Evolutionary conservation across 2,888 invertebrate species (phyloP), one percentile per base, ranked within the genome.

Genomic region (Atrina japonica): DNA sequence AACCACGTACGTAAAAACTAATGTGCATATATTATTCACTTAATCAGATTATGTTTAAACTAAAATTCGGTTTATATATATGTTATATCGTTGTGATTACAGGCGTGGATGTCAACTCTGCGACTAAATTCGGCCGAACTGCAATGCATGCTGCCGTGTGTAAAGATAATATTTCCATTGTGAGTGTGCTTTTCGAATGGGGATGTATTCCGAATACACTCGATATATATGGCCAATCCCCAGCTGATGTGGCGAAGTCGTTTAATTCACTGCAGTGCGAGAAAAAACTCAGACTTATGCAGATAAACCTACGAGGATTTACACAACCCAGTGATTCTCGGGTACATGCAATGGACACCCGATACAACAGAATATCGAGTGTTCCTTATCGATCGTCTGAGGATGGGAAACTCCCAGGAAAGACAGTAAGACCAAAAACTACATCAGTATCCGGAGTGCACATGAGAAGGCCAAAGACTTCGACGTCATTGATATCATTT

Each of bases 71-170:
- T n/a, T n/a, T n/a, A n/a, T n/a, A n/a, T n/a, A n/a, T n/a, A n/a
- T n/a, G n/a, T n/a, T n/a, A n/a, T n/a, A n/a, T n/a, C n/a, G n/a
- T n/a, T n/a, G n/a, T n/a, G n/a, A n/a, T n/a, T 70, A 3, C 75
- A 86, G 86, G 82, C 14, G 78, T 83, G 0, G 68, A 77, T 43
- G 77, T 80, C 1, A 81, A 83, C 60, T 70, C 75, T 7, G 50
- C 53, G 7, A 83, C 84, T 6, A 67, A 69, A 11, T 83, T 81
- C 63, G 81, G 82, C 11, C 56, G 84, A 30, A 80, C 83, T 6
- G 67, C 81, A 2, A 35, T 85, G 0, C 84, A 84, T 56, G 84
- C 83, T 3, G 82, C 84, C 7, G 80, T 76, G 3, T 68, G 76
- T 9, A 76, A 73, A 40, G 84, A 86, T 63, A 73, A 78, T 40